phyloP scores from a whole-genome alignment of 92 coral and sea anemone genomes.

The Actinernus sp. region DNA sequence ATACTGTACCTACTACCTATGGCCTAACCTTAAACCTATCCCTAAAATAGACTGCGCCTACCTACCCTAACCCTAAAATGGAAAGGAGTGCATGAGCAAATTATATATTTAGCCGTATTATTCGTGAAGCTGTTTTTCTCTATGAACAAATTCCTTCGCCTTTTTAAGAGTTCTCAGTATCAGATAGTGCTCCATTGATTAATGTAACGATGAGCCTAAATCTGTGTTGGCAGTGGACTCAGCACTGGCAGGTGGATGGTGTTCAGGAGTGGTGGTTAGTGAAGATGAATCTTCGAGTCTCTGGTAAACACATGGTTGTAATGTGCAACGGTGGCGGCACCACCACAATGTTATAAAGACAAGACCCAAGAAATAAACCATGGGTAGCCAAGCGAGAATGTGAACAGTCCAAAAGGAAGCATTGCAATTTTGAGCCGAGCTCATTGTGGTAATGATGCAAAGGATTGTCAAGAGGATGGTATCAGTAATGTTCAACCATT shows the following conservation, averaged over 20 bases:
- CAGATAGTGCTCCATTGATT: too few relatives aligned
- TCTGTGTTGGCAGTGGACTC: too few relatives aligned
- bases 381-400: constrained; percentile 81
- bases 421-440: constrained; percentile 55
- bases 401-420: constrained; percentile 40
- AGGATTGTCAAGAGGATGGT: constrained; percentile 78
- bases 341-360: constrained; percentile 1
- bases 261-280: neutral
- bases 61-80: too few relatives aligned
- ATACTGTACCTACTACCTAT: too few relatives aligned
- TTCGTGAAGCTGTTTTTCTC: too few relatives aligned
- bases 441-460: constrained; percentile 64
- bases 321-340: neutral
- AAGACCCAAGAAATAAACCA: constrained; percentile 71
- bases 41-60: too few relatives aligned
- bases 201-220: too few relatives aligned
- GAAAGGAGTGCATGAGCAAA: too few relatives aligned
- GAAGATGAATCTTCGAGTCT: constrained; percentile 19
- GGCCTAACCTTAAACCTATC: too few relatives aligned
- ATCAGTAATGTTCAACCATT: constrained; percentile 84
- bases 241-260: neutral
- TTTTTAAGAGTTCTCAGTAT: too few relatives aligned
- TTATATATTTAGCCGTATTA: too few relatives aligned
- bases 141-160: too few relatives aligned
- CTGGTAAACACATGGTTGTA: neutral